Evolutionary conservation across 2,797 vertebrate genomes (phyloP).

Genomic region (Jordanella pulchra): DNA sequence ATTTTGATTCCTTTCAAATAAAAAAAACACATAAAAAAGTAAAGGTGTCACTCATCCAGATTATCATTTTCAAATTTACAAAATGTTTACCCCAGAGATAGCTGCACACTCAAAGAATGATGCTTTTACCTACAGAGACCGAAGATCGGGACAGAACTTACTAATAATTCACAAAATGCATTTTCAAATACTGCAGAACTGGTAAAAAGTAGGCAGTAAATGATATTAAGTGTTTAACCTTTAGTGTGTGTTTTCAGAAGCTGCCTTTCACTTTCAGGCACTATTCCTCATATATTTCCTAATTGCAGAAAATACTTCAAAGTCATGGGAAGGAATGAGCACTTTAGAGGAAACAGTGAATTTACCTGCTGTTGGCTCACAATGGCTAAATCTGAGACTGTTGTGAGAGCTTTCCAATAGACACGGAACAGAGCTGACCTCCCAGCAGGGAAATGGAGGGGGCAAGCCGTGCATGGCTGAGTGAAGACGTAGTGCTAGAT

Average conservation of each 20-base stretch:
- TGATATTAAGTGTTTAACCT: neutral
- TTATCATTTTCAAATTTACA: constrained; percentile 28
- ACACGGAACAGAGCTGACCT: constrained; percentile 59
- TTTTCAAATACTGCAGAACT: neutral
- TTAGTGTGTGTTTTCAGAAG: constrained; percentile 13
- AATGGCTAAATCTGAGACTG: constrained; percentile 38
- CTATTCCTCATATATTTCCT: constrained; percentile 19
- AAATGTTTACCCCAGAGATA: constrained; percentile 15
- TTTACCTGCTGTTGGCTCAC: constrained; percentile 51
- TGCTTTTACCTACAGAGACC: neutral
- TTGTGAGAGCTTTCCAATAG: constrained; percentile 51
- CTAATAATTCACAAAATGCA: neutral
- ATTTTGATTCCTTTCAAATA: neutral
- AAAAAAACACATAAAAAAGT: neutral
- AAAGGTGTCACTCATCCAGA: constrained; percentile 30
- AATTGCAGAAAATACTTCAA: constrained; percentile 36
- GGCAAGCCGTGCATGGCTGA: constrained; percentile 61
- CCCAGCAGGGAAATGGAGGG: constrained; percentile 56
- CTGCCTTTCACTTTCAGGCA: constrained; percentile 18
- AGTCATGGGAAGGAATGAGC: constrained; percentile 39
- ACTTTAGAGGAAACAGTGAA: constrained; percentile 32
- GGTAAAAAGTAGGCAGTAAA: constrained; percentile 6
- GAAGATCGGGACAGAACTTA: neutral
- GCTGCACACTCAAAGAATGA: neutral
- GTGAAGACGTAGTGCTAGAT: constrained; percentile 65